Conservation (phyloP, 23 tunicate species). For the Ascidia mentula region DNA sequence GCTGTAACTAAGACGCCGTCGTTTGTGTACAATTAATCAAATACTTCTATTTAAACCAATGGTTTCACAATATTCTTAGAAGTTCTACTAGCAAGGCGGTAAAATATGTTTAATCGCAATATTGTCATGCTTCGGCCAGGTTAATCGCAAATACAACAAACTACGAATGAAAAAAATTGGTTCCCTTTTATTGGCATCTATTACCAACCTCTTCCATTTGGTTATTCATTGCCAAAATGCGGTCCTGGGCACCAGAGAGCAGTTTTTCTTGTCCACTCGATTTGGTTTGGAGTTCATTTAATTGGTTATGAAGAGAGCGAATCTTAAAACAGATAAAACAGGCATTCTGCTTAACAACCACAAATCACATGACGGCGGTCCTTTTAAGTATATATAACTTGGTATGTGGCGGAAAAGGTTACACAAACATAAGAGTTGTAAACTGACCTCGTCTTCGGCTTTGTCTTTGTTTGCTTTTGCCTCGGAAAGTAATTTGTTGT, state of each 20-base stretch:
- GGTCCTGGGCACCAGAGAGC: not conserved
- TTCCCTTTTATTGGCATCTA: too few species aligned
- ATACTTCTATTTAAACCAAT: too few species aligned
- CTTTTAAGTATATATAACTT: not conserved
- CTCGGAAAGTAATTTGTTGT: slow-evolving; percentile 16
- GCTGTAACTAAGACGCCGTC: too few species aligned
- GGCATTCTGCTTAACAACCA: not conserved
- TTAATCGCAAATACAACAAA: too few species aligned
- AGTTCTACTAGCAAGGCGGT: too few species aligned
- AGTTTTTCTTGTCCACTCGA: not conserved
- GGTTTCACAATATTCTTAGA: too few species aligned
- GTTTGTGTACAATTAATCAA: too few species aligned
- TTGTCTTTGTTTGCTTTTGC: slow-evolving; percentile 24
- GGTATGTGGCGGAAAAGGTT: not conserved
- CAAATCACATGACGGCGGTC: not conserved
- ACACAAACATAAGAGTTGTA: not conserved
- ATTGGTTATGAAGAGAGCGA: not conserved
- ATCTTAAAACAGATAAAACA: too few species aligned
- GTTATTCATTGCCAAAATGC: not conserved
- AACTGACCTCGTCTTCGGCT: slow-evolving; percentile 44
- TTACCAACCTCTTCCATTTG: slow-evolving; percentile 43
- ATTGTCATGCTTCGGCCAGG: too few species aligned
- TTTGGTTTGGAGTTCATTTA: not conserved
- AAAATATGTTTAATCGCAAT: too few species aligned
- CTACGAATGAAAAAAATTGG: too few species aligned